Evolutionary conservation across 1,140 invertebrate genomes (phyloP), one percentile per base, ranked within the genome.

Genomic region (Pseudomyrmex concolor): DNA sequence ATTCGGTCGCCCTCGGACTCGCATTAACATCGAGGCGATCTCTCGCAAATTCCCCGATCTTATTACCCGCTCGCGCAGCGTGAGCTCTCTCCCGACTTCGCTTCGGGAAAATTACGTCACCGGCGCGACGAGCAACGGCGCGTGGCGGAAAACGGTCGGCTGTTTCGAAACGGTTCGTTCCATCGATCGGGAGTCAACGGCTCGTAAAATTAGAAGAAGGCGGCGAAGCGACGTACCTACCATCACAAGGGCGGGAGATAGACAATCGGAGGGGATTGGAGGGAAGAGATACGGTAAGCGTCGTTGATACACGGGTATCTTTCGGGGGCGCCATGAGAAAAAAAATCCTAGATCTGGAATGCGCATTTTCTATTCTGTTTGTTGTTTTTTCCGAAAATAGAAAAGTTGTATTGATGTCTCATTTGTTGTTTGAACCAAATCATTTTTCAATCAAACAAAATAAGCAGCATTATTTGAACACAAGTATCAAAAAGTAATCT

Each of bases 161-260:
- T 81, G 88, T 89, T 87, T 85, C 87, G 81, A 86, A 81, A 84
- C 87, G 77, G 80, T 86, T 84, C 84, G 87, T 89, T 86, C 85
- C 87, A 92, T 93, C 93, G 93, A 93, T 93, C 91, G 91, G 68
- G 86, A 94, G 92, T 93, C 93, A 94, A 94, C 93, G 93, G 92
- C 91, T 94, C 93, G 93, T 94, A 94, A 94, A 94, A 94, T 94
- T 94, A 94, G 91, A 90, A 88, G 88, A 88, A 91, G 86, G 77
- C 83, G 86, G 91, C 88, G 90, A 91, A 92, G 90, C 88, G 90
- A 89, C 64, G 51, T 22, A 22, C 48, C 57, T 54, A 67, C 10
- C 54, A 34, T 19, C 25, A 22, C 17, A 48, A 2, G 17, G 10
- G 22, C 34, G 8, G 17, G 57, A 19, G 45, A 48, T 19, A 8